These are phyloP conservation scores for Malthinus seriepunctatus DNA, from an alignment of 2,888 invertebrate genomes.

Conservation along the genomic window DNA sequence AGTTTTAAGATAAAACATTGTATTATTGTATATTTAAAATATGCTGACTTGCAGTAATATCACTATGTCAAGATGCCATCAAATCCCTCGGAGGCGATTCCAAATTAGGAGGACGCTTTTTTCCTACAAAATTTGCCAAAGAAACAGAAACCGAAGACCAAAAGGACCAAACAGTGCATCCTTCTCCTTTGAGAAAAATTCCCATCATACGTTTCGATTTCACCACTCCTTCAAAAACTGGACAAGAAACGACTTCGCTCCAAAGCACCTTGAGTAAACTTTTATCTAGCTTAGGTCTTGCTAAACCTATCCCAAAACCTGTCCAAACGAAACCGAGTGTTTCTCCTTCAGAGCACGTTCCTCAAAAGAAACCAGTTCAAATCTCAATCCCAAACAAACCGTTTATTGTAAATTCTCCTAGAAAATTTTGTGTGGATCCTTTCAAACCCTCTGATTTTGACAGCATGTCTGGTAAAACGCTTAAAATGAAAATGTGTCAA, in stretches of 20 bases:
- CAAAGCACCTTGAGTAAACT: constrained; percentile 31
- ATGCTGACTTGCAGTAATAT: constrained; percentile 49
- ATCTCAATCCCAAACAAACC: background rate
- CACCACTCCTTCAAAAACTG: constrained; percentile 33
- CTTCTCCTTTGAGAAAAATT: constrained; percentile 37
- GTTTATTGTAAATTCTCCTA: background rate
- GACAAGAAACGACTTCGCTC: constrained; percentile 27
- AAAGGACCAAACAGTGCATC: constrained; percentile 33
- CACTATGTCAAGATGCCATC: constrained; percentile 52
- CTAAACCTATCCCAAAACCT: background rate
- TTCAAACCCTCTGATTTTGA: background rate
- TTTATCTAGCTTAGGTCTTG: constrained; percentile 23
- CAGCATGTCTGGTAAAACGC: constrained; percentile 9
- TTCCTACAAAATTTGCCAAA: constrained; percentile 32
- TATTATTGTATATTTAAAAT: constrained; percentile 9
- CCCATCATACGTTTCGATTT: constrained; percentile 37
- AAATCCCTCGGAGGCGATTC: constrained; percentile 43
- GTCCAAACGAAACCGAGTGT: background rate
- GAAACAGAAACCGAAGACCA: constrained; percentile 26
- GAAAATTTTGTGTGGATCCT: background rate
- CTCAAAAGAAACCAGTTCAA: background rate
- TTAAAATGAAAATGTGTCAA: constrained; percentile 38
- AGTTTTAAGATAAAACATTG: background rate
- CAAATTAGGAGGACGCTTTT: constrained; percentile 43
- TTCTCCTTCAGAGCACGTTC: background rate